phyloP scores from a whole-genome alignment of 2,888 invertebrate genomes.

The Penaeus monodon region DNA sequence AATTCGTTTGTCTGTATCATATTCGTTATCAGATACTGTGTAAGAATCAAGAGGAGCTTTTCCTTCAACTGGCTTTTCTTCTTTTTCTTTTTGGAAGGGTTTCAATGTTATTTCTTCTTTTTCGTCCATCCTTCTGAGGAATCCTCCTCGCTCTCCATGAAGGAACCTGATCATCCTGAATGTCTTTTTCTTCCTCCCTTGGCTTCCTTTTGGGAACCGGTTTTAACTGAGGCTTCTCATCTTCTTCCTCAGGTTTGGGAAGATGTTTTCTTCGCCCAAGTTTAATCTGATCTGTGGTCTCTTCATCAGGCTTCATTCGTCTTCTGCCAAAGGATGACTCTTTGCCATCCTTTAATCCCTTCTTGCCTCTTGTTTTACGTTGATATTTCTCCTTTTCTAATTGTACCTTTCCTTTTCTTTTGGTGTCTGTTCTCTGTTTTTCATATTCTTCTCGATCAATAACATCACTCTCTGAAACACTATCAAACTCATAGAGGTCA shows the following conservation, averaged over 20 bases:
- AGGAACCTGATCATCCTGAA: not conserved
- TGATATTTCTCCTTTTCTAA: constrained; percentile 23
- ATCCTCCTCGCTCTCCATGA: constrained; percentile 41
- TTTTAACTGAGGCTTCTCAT: constrained; percentile 18
- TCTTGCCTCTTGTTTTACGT: not conserved
- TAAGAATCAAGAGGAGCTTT: not conserved
- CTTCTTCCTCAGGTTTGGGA: constrained; percentile 28
- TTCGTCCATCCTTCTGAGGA: constrained; percentile 24
- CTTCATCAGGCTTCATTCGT: constrained; percentile 31
- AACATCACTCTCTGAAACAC: constrained; percentile 28
- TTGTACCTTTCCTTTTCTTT: constrained; percentile 29
- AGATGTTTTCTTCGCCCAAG: constrained; percentile 26
- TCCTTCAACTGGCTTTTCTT: not conserved
- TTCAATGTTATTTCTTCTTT: constrained; percentile 24
- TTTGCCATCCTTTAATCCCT: constrained; percentile 13
- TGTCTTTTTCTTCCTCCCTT: constrained; percentile 3
- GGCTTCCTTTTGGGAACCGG: constrained; percentile 18
- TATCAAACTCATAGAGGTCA: constrained; percentile 36
- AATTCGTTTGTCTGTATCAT: constrained; percentile 3
- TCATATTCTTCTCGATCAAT: constrained; percentile 40
- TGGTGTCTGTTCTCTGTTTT: constrained; percentile 21
- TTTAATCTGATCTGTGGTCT: constrained; percentile 25
- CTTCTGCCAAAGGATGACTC: constrained; percentile 14
- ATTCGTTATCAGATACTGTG: not conserved
- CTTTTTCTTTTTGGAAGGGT: constrained; percentile 34